Percentiles rank a stretch among this genome's conserved stretches.
Evolutionary conservation across 2,888 invertebrate species (phyloP).

Genomic region (Chrysolina oricalcia): DNA sequence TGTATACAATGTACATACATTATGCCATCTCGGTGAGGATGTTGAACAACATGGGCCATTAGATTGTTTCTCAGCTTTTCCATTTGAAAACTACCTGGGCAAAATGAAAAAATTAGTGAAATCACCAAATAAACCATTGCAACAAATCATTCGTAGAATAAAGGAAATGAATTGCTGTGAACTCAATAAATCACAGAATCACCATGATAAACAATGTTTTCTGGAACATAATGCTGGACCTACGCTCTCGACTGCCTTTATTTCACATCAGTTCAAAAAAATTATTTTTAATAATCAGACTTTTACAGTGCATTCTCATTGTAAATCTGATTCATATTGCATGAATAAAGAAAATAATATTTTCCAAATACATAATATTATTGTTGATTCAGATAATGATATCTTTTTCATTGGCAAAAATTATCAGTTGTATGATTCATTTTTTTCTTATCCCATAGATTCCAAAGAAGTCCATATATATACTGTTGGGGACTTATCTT

Average conservation of each 20-base stretch:
- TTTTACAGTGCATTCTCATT: conserved; percentile 7
- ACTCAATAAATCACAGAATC: neutral
- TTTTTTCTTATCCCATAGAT: conserved; percentile 2
- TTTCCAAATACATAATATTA: conserved; percentile 20
- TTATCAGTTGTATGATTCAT: neutral
- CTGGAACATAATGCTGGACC: conserved; percentile 5
- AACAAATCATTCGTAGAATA: conserved; percentile 30
- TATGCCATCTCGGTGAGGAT: conserved; percentile 50
- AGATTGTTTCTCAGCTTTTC: conserved; percentile 47
- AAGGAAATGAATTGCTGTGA: conserved; percentile 8
- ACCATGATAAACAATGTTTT: conserved; percentile 10
- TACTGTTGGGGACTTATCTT: conserved; percentile 6
- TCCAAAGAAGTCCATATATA: neutral
- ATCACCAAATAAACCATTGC: conserved; percentile 39
- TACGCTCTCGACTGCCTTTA: neutral
- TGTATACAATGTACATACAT: conserved; percentile 47
- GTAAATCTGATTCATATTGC: neutral
- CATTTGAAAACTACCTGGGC: conserved; percentile 48
- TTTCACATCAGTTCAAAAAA: conserved; percentile 10
- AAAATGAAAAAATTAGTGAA: conserved; percentile 40
- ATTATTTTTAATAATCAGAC: neutral
- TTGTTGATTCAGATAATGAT: conserved; percentile 1
- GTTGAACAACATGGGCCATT: conserved; percentile 45
- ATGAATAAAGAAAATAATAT: conserved; percentile 3
- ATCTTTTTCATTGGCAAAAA: neutral